Conservation (phyloP, 64 coral and sea anemone genomes). For the Platygyra sinensis region DNA sequence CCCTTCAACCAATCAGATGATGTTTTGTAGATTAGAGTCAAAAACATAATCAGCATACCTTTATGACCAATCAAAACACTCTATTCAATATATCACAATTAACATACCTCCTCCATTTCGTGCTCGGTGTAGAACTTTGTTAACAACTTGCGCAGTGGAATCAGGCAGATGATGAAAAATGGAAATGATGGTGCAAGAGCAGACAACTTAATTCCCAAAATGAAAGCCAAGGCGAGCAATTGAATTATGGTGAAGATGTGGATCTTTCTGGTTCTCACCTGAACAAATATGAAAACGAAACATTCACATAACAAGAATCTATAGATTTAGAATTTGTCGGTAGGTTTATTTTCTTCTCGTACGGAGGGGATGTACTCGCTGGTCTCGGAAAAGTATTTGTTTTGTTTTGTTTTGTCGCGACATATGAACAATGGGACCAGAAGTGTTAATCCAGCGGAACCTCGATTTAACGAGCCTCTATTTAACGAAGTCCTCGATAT, state of each 20-base stretch:
- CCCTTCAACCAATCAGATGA: too few relatives aligned
- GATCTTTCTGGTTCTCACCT: constrained; percentile 81
- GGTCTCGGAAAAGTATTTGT: too few relatives aligned
- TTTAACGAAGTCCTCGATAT: too few relatives aligned
- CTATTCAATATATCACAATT: not conserved
- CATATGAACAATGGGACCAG: too few relatives aligned
- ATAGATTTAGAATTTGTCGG: not conserved
- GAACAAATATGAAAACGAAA: not conserved
- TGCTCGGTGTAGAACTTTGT: constrained; percentile 58
- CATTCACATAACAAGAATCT: not conserved
- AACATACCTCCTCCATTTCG: constrained; percentile 77
- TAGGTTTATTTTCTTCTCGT: too few relatives aligned
- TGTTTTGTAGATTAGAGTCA: too few relatives aligned
- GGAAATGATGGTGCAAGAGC: constrained; percentile 77
- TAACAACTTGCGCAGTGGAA: constrained; percentile 71
- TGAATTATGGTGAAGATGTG: constrained; percentile 76
- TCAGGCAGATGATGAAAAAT: constrained; percentile 79
- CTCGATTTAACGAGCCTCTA: too few relatives aligned
- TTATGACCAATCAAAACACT: not conserved
- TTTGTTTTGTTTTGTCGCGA: too few relatives aligned
- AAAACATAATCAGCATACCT: too few relatives aligned
- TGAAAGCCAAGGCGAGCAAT: constrained; percentile 41
- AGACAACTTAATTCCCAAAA: constrained; percentile 70
- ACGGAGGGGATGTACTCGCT: too few relatives aligned
- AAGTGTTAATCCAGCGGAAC: too few relatives aligned